Evolutionary conservation across 2,113 vertebrate species (phyloP).

Genomic region (Megaceryle maxima): DNA sequence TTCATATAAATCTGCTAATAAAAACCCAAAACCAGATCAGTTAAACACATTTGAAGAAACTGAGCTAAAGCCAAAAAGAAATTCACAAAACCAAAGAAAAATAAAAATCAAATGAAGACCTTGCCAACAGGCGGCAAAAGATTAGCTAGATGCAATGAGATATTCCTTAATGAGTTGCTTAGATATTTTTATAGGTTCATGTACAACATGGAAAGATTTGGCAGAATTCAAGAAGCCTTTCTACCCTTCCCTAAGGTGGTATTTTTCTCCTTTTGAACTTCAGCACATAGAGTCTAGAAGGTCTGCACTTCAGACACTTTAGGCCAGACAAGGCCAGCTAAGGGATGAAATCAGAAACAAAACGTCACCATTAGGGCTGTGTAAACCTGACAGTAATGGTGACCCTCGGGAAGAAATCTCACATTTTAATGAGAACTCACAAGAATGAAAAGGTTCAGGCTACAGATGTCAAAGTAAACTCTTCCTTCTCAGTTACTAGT

Average conservation of each 20-base stretch:
- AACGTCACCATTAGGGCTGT: not conserved
- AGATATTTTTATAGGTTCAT: not conserved
- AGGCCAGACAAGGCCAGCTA: not conserved
- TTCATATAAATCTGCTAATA: not conserved
- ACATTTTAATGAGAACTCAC: conserved; percentile 22
- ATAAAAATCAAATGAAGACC: not conserved
- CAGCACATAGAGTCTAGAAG: not conserved
- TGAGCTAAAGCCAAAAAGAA: not conserved
- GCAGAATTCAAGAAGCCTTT: not conserved
- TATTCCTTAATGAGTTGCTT: not conserved
- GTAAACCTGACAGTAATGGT: conserved; percentile 11
- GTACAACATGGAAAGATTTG: not conserved
- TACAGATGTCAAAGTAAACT: not conserved
- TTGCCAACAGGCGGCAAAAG: not conserved
- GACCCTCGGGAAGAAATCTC: not conserved
- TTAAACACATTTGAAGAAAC: not conserved
- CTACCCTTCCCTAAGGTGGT: not conserved
- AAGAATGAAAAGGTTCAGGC: conserved; percentile 6
- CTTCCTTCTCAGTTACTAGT: not conserved
- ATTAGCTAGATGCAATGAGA: not conserved
- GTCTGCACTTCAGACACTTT: not conserved
- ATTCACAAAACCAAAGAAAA: not conserved
- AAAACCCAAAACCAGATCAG: not conserved
- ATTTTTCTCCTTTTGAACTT: conserved; percentile 18
- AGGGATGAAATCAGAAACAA: not conserved